Conservation (phyloP, 2,113 vertebrate species). For the Plecturocebus donacophilus region DNA sequence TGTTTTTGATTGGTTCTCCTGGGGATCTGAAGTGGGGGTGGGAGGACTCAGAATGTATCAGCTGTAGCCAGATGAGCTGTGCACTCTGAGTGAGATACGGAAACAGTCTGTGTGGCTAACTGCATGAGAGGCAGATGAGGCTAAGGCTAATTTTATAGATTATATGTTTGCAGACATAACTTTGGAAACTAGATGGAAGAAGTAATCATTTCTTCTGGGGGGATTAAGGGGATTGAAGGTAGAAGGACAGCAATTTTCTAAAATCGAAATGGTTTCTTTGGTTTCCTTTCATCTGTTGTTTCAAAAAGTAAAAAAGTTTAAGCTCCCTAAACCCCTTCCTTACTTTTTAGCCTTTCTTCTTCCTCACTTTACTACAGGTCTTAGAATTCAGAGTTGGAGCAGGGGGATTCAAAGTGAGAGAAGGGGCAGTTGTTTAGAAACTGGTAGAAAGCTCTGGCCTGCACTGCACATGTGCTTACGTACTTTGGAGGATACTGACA, state of each 20-base stretch:
- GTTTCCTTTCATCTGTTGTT: constrained; percentile 37
- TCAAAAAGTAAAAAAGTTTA: constrained; percentile 33
- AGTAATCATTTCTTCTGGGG: not conserved
- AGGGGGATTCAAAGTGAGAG: not conserved
- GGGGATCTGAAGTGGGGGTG: not conserved
- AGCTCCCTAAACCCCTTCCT: not conserved
- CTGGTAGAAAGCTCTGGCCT: not conserved
- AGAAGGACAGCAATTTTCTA: not conserved
- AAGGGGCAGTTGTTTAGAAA: not conserved
- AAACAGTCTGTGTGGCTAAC: not conserved
- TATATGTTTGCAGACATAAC: not conserved
- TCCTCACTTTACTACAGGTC: not conserved
- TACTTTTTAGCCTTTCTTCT: not conserved
- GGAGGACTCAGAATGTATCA: not conserved
- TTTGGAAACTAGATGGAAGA: not conserved
- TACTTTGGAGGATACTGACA: not conserved
- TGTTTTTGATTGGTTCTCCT: constrained; percentile 70
- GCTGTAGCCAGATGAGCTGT: constrained; percentile 9
- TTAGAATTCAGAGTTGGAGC: not conserved
- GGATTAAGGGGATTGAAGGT: not conserved
- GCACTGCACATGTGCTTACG: not conserved
- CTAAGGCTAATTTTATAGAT: not conserved
- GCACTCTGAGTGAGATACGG: not conserved
- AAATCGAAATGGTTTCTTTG: not conserved
- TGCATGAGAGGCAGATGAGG: not conserved